phyloP scores from a whole-genome alignment of 2,888 invertebrate genomes.

The Eupelmus urozonus region DNA sequence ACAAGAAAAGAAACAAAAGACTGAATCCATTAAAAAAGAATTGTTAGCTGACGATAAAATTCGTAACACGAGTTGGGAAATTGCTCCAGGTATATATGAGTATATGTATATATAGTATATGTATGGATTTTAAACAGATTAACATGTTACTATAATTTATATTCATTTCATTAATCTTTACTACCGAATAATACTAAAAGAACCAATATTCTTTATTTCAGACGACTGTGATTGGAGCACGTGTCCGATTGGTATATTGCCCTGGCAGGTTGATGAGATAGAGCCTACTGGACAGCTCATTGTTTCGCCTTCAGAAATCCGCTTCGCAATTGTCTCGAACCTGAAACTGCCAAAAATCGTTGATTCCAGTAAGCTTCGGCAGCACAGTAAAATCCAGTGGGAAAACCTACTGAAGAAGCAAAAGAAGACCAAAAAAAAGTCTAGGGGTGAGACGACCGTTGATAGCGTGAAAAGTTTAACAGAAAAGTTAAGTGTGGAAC shows the following conservation, averaged over 20 bases:
- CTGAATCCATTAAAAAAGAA: constrained; percentile 39
- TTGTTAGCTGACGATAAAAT: constrained; percentile 64
- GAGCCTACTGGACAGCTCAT: constrained; percentile 61
- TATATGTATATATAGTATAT: background rate
- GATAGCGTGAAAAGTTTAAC: background rate
- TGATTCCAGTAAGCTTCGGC: constrained; percentile 63
- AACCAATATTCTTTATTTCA: too few relatives aligned
- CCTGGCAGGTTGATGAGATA: constrained; percentile 75
- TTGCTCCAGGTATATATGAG: constrained; percentile 63
- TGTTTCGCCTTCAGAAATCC: constrained; percentile 38
- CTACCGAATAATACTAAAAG: too few relatives aligned
- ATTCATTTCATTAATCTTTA: too few relatives aligned
- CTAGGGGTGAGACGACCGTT: background rate
- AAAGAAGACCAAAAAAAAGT: constrained; percentile 62
- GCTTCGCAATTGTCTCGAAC: constrained; percentile 58
- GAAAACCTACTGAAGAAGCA: constrained; percentile 68
- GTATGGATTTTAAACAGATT: too few relatives aligned
- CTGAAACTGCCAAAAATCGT: constrained; percentile 69
- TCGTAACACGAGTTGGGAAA: constrained; percentile 69
- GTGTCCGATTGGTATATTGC: constrained; percentile 79
- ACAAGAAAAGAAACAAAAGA: constrained; percentile 16
- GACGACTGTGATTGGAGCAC: constrained; percentile 76
- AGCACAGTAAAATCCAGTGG: constrained; percentile 71
- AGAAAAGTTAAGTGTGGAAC: background rate
- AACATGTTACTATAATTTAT: too few relatives aligned